A percentile compares a stretch with the other conserved stretches of the same genome.
phyloP scores from a whole-genome alignment of 2,888 invertebrate genomes.

The Eupithecia subfuscata region DNA sequence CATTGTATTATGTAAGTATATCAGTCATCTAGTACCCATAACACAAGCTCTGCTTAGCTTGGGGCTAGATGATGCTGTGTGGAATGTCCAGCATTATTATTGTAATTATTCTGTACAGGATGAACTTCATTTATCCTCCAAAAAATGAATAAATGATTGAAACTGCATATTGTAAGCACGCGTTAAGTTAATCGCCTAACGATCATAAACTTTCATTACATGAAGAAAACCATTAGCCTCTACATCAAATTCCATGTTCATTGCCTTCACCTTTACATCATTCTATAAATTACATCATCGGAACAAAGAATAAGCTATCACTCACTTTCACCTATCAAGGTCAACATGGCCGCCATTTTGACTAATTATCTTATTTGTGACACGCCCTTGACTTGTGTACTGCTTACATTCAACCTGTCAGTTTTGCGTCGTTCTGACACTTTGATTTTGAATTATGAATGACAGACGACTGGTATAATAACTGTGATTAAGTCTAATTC shows the following conservation, averaged over 20 bases:
- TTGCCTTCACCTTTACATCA: conserved; percentile 31
- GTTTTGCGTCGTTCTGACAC: conserved; percentile 21
- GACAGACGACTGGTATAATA: not conserved
- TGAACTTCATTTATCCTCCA: not conserved
- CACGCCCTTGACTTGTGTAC: conserved; percentile 25
- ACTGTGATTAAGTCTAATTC: not conserved
- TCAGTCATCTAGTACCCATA: too few relatives aligned
- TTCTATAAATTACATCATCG: not conserved
- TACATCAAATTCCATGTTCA: not conserved
- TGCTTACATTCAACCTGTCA: conserved; percentile 26
- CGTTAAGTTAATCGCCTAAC: conserved; percentile 1
- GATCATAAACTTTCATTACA: conserved; percentile 17
- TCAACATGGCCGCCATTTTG: conserved; percentile 30
- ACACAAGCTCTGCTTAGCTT: too few relatives aligned
- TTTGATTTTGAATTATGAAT: conserved; percentile 21
- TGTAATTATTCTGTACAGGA: too few relatives aligned
- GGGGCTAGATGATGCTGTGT: too few relatives aligned
- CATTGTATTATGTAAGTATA: too few relatives aligned
- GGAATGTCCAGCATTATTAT: too few relatives aligned
- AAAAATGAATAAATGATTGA: not conserved
- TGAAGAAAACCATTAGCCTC: conserved; percentile 4
- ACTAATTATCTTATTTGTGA: conserved; percentile 28
- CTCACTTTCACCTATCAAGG: conserved; percentile 38
- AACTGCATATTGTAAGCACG: not conserved
- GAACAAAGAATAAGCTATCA: conserved; percentile 26